These are phyloP conservation scores for Neoaliturus tenellus DNA, from an alignment of 2,888 invertebrate genomes.

Conservation along the genomic window DNA sequence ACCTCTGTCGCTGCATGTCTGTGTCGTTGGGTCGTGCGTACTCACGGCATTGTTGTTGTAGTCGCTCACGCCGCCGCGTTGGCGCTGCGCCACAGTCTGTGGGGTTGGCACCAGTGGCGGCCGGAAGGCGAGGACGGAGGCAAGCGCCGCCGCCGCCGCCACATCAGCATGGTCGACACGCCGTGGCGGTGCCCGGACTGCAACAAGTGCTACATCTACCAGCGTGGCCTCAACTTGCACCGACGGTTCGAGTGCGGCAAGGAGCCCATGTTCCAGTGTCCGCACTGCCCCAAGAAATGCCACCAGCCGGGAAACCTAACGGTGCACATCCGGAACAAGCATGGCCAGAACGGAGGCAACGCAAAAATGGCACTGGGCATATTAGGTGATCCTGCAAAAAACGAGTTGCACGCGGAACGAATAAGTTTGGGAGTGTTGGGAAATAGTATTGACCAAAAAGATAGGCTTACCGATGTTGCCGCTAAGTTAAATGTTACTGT, in stretches of 20 bases:
- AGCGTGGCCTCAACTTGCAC: constrained; percentile 71
- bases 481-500: neutral
- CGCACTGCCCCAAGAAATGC: constrained; percentile 69
- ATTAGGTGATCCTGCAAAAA: neutral
- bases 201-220: constrained; percentile 71
- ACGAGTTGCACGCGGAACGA: neutral
- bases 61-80: constrained; percentile 28
- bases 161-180: constrained; percentile 58
- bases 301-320: constrained; percentile 60
- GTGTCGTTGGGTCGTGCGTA: too few relatives aligned
- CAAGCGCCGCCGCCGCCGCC: constrained; percentile 46
- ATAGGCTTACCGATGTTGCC: neutral
- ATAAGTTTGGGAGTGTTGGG: neutral
- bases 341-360: constrained; percentile 52
- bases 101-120: constrained; percentile 50
- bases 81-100: constrained; percentile 45
- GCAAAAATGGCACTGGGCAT: neutral
- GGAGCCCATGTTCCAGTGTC: constrained; percentile 71
- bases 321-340: constrained; percentile 63
- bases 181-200: constrained; percentile 70
- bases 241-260: constrained; percentile 72
- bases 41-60: constrained; percentile 15
- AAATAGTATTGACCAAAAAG: neutral
- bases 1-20: constrained; percentile 21
- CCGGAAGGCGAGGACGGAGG: constrained; percentile 37